Base-by-base conservation (phyloP, 2,113 vertebrate genomes). In the Scopus umbretta region DNA sequence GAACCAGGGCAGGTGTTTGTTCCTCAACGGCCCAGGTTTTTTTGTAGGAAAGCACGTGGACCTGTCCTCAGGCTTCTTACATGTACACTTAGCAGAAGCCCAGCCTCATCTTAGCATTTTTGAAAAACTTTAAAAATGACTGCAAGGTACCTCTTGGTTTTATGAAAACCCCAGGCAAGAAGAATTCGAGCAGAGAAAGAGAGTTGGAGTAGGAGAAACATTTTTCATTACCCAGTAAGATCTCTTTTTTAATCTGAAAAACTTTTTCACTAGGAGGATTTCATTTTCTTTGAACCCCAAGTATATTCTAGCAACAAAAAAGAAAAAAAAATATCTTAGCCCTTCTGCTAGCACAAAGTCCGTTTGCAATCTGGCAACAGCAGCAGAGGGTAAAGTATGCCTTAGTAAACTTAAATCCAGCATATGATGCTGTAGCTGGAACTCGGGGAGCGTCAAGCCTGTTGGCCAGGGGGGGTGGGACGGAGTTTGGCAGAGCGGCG, bases 391-490 rank as follows among this genome's bases (percentile, higher is more conserved):
- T 97, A 96, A 96, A 95, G 91, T 92, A 81, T 97, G 81, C 93
- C 76, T 93, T 87, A 96, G 94, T 92, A 97, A 98, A 98, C 96
- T 98, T 87, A 85, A 96, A 94, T 94, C 49, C 59, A 16, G 63
- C 66, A 20, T 83, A 63, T 53, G 96, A 88, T 97, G 94, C 88
- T 97, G 90, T 86, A 81, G 55, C 92, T 96, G 94, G 96, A 92
- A 55, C 81, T 96, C 87, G 49, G 92, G 86, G 97, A 80, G 86
- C 72, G 79, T 67, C 95, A 90, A 27, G 56, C 11, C 86, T 75
- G 91, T 71, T 82, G 43, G 94, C 87, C 72, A 49, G 94, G 87
- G 86, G 86, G 92, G 42, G 8, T 16, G 9, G 21, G 90, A 15
- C 9, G 2, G 80, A 79, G 47, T 83, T 45, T 72, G 94, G 75